Conservation (phyloP, 1,140 invertebrate species). For the Leptinotarsa texana region DNA sequence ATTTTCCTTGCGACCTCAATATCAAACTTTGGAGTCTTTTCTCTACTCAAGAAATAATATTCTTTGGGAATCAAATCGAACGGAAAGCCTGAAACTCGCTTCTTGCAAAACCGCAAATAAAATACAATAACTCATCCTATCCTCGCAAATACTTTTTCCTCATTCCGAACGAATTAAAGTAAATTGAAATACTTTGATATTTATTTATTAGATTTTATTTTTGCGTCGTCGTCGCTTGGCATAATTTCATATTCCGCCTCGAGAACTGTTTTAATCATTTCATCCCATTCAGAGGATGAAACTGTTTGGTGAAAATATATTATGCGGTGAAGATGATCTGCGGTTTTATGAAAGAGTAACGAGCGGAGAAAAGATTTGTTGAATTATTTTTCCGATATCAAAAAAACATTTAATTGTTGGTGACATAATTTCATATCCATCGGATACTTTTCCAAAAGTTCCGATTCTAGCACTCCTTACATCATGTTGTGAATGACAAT, state of each 20-base stretch:
- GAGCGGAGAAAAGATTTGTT: no score
- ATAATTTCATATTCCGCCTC: conserved; percentile 22
- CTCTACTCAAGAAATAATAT: conserved; percentile 44
- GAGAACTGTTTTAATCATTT: conserved; percentile 17
- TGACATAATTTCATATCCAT: no score
- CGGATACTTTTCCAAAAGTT: no score
- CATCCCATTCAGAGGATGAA: conserved; percentile 17
- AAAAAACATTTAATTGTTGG: no score
- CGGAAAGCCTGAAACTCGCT: conserved; percentile 35
- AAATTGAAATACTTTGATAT: conserved; percentile 37
- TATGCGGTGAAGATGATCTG: no score
- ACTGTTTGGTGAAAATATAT: not conserved
- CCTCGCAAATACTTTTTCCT: conserved; percentile 30
- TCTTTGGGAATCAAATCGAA: conserved; percentile 51
- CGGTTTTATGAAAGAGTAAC: no score
- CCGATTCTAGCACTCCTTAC: no score
- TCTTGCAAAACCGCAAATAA: conserved; percentile 32
- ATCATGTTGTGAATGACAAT: no score
- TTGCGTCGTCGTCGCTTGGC: conserved; percentile 26
- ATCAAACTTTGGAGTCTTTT: conserved; percentile 13
- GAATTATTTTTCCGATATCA: no score
- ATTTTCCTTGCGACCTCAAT: conserved; percentile 8
- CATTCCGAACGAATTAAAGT: conserved; percentile 31
- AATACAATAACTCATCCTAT: conserved; percentile 34
- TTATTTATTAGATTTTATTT: conserved; percentile 34